Evolutionary conservation across 2,113 vertebrate species (phyloP).

Genomic region (Alligator sinensis): DNA sequence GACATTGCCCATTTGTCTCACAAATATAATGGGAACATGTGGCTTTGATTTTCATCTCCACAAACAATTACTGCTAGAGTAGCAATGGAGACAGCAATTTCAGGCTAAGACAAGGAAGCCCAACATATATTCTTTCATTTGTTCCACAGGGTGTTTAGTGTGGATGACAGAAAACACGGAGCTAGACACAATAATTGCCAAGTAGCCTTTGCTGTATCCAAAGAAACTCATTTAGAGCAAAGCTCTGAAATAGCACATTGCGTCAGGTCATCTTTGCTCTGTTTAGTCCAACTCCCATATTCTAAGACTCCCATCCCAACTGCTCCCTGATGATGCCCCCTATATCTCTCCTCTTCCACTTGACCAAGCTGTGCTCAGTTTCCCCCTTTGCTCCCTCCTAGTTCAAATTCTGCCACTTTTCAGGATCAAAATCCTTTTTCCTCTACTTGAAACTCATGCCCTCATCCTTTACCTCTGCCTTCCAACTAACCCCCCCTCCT

Average conservation of each 20-base stretch:
- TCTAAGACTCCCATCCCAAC: background rate
- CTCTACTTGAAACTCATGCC: background rate
- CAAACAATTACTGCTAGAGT: slow-evolving; percentile 63
- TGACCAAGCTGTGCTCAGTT: background rate
- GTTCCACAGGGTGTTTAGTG: background rate
- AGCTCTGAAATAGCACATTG: slow-evolving; percentile 45
- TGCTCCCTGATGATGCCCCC: background rate
- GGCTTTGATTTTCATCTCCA: slow-evolving; percentile 72
- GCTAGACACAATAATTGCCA: slow-evolving; percentile 73
- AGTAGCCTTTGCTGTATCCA: slow-evolving; percentile 69
- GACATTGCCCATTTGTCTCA: slow-evolving; percentile 60
- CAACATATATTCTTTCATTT: background rate
- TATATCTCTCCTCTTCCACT: background rate
- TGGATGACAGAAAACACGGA: background rate
- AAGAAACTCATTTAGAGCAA: slow-evolving; percentile 71
- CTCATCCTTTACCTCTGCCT: background rate
- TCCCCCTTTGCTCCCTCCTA: background rate
- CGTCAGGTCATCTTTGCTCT: background rate
- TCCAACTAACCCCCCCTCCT: background rate
- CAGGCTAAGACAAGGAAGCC: background rate
- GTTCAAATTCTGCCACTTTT: background rate
- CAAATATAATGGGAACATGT: slow-evolving; percentile 57
- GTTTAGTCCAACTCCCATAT: background rate
- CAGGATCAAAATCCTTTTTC: background rate
- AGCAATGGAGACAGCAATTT: slow-evolving; percentile 58